phyloP scores from a whole-genome alignment of 2,888 invertebrate genomes.

The Rutpela maculata region DNA sequence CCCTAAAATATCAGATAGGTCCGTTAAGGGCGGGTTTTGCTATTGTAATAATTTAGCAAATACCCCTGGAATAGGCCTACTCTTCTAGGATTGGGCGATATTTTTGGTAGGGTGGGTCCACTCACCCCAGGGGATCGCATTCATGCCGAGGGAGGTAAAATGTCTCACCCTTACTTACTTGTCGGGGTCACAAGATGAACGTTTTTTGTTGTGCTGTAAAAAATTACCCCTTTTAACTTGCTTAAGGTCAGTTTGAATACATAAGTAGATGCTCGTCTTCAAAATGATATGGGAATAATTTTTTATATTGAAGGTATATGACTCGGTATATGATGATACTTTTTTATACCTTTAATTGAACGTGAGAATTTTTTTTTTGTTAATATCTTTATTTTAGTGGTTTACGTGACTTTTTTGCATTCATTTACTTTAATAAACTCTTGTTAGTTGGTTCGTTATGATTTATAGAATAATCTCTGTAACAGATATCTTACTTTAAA shows the following conservation, averaged over 20 bases:
- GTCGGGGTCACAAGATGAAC: constrained; percentile 44
- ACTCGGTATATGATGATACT: constrained; percentile 46
- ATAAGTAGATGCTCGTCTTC: constrained; percentile 58
- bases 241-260: constrained; percentile 57
- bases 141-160: constrained; percentile 45
- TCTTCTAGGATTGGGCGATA: constrained; percentile 56
- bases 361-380: constrained; percentile 55
- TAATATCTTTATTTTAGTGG: neutral
- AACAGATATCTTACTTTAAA: too few species aligned
- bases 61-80: constrained; percentile 48
- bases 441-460: too few species aligned
- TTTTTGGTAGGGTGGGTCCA: constrained; percentile 56
- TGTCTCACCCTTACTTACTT: constrained; percentile 45
- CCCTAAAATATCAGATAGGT: constrained; percentile 48
- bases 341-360: constrained; percentile 51
- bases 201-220: constrained; percentile 54
- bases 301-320: constrained; percentile 48
- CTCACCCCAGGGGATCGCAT: constrained; percentile 47
- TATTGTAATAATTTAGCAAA: constrained; percentile 62
- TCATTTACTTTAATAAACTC: neutral
- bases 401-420: neutral
- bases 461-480: too few species aligned
- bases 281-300: constrained; percentile 56
- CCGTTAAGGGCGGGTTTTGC: constrained; percentile 63
- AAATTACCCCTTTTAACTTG: constrained; percentile 55